Evolutionary conservation across 1,140 invertebrate species (phyloP).

Genomic region (Drosophila nasuta): DNA sequence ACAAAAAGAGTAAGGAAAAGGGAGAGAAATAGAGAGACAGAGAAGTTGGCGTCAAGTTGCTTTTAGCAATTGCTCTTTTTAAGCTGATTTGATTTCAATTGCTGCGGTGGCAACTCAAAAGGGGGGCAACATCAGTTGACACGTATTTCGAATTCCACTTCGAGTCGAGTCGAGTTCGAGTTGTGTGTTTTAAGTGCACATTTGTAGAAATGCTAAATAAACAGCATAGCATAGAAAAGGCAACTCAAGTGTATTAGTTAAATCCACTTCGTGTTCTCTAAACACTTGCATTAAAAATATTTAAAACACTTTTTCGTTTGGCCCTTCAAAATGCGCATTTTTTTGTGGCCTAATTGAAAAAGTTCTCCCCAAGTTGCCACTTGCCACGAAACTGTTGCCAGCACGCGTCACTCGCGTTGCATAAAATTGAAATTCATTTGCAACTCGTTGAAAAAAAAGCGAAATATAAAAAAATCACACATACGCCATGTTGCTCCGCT

Average conservation of each 20-base stretch:
- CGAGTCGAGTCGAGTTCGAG: background rate
- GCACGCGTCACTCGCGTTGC: conserved; percentile 22
- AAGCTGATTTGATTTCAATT: conserved; percentile 67
- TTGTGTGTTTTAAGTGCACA: conserved; percentile 2
- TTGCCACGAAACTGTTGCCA: conserved; percentile 25
- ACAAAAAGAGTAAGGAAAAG: background rate
- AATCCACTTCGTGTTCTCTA: background rate
- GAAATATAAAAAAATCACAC: conserved; percentile 35
- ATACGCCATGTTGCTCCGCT: conserved; percentile 47
- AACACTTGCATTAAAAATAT: conserved; percentile 16
- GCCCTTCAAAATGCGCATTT: conserved; percentile 16
- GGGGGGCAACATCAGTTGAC: conserved; percentile 3
- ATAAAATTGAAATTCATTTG: conserved; percentile 74
- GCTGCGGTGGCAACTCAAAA: conserved; percentile 34
- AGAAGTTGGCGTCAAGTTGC: conserved; percentile 49
- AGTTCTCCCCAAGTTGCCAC: conserved; percentile 40
- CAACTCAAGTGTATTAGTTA: conserved; percentile 1
- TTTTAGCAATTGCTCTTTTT: conserved; percentile 67
- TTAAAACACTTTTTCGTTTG: conserved; percentile 13
- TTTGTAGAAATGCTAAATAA: conserved; percentile 5
- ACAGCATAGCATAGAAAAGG: background rate
- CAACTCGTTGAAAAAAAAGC: conserved; percentile 16
- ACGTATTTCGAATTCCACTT: conserved; percentile 5
- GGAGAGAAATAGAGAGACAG: background rate
- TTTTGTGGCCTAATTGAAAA: conserved; percentile 62